Evolutionary conservation across 2,888 invertebrate species (phyloP).

Genomic region (Ophion slaviceki): DNA sequence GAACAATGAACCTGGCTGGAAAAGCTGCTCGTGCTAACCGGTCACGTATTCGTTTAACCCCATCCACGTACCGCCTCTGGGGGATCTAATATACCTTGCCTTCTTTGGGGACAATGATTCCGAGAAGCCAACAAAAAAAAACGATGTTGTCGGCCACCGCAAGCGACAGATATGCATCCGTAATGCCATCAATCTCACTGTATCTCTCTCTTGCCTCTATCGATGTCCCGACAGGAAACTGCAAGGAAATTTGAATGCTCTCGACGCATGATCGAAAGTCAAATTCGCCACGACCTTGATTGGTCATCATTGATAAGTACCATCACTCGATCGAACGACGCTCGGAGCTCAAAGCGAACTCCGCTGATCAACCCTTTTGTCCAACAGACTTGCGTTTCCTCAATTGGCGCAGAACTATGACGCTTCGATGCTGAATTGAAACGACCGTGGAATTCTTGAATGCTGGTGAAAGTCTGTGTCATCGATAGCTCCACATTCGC

Average conservation of each 20-base stretch:
- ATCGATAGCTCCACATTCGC: constrained; percentile 55
- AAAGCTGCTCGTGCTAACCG: constrained; percentile 72
- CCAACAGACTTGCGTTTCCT: neutral
- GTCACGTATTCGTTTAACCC: constrained; percentile 79
- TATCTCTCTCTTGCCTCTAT: constrained; percentile 12
- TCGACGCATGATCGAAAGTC: neutral
- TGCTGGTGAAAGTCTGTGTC: constrained; percentile 59
- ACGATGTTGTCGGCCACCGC: neutral
- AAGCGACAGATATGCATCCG: constrained; percentile 47
- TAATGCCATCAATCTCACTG: neutral
- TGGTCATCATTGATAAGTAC: neutral
- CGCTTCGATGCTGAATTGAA: constrained; percentile 42
- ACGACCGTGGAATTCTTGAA: constrained; percentile 57
- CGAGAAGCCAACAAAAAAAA: constrained; percentile 57
- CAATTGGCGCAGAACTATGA: constrained; percentile 11
- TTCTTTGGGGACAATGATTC: constrained; percentile 77
- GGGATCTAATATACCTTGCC: constrained; percentile 76
- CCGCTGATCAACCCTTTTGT: neutral
- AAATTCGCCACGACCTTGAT: neutral
- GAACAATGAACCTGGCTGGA: constrained; percentile 72
- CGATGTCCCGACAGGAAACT: constrained; percentile 29
- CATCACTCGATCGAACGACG: too few species aligned
- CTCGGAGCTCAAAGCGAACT: too few species aligned
- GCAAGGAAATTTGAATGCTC: neutral
- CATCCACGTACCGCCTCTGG: constrained; percentile 72